Percentiles rank a stretch among this genome's conserved stretches.
phyloP scores from a whole-genome alignment of 2,113 vertebrate species.

The Hippocampus zosterae region DNA sequence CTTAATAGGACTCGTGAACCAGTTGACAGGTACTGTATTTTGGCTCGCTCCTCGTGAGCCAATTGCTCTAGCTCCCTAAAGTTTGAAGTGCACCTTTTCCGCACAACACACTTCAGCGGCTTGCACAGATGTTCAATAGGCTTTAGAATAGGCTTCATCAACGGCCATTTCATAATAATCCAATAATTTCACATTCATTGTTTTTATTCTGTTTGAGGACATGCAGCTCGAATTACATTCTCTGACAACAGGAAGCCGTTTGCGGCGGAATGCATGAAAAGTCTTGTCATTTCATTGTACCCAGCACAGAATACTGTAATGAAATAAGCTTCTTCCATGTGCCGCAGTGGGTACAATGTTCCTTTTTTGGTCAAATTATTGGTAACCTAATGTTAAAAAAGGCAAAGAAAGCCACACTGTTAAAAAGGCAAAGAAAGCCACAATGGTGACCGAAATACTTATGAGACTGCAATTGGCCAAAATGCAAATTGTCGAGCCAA shows the following conservation, averaged over 20 bases:
- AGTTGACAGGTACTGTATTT: not conserved
- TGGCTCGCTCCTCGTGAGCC: not conserved
- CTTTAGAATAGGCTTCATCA: not conserved
- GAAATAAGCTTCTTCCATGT: not conserved
- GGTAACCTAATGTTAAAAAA: not conserved
- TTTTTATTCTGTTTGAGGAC: not conserved
- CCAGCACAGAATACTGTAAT: not conserved
- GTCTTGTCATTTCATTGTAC: not conserved
- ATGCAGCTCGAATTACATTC: not conserved
- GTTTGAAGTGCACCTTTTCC: not conserved
- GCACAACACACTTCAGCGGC: not conserved
- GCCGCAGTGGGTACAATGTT: not conserved
- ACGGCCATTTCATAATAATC: not conserved
- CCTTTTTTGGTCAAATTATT: not conserved
- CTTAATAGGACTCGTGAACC: not conserved
- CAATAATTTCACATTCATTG: too few relatives aligned
- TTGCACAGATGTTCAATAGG: not conserved
- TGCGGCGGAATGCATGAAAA: not conserved
- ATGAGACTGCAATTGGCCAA: not conserved
- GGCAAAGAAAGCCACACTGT: not conserved
- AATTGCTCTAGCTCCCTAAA: too few relatives aligned
- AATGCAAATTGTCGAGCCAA: not conserved
- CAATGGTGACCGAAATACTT: not conserved
- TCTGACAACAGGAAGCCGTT: not conserved
- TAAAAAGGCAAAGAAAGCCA: not conserved